These are phyloP conservation scores for Ichneumoninae sp. DNA, from an alignment of 2,888 invertebrate genomes.

Conservation along the genomic window DNA sequence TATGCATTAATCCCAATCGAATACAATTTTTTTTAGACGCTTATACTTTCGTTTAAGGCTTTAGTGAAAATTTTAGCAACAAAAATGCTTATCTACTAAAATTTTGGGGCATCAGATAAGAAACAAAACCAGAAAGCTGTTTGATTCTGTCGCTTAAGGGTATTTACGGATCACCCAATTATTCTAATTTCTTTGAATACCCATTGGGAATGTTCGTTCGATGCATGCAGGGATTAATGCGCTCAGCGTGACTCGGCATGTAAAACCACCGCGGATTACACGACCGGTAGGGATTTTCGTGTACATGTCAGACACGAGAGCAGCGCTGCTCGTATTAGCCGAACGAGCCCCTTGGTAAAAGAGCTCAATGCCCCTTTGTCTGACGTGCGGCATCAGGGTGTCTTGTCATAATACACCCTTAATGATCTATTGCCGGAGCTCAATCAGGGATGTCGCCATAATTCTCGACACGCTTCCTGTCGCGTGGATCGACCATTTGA, in stretches of 20 bases:
- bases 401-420: conserved; percentile 83
- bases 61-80: background rate
- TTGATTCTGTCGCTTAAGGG: background rate
- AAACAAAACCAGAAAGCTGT: background rate
- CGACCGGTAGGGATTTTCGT: conserved; percentile 63
- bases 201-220: conserved; percentile 15
- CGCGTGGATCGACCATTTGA: conserved; percentile 80
- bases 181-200: conserved; percentile 7
- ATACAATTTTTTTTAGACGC: too few species aligned
- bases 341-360: conserved; percentile 64
- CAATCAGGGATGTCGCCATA: conserved; percentile 77
- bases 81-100: background rate
- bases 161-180: conserved; percentile 13
- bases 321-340: conserved; percentile 50
- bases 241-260: conserved; percentile 56
- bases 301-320: conserved; percentile 30
- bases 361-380: conserved; percentile 68
- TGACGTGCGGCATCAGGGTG: conserved; percentile 70
- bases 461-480: conserved; percentile 81
- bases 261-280: conserved; percentile 62
- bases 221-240: conserved; percentile 49
- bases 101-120: background rate
- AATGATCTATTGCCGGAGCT: conserved; percentile 81
- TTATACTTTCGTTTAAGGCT: background rate
- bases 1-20: background rate